Conservation (phyloP, 1,140 invertebrate genomes). For the Anthonomus grandis region DNA sequence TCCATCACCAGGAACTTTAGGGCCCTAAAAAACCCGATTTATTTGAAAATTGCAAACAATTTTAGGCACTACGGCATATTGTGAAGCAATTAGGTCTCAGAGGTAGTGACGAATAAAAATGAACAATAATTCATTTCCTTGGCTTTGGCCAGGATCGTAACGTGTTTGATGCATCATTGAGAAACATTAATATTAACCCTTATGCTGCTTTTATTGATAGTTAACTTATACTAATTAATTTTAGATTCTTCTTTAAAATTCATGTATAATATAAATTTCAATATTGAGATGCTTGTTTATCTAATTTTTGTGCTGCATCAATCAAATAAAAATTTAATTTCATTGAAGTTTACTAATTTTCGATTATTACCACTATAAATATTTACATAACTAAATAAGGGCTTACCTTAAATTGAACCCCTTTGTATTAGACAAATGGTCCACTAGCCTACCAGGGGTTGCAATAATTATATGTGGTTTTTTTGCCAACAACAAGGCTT, state of each 20-base stretch:
- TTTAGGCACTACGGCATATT: background rate
- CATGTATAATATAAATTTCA: too few species aligned
- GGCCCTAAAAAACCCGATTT: constrained; percentile 45
- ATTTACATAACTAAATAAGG: too few species aligned
- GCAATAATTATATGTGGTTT: constrained; percentile 95
- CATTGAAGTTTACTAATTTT: too few species aligned
- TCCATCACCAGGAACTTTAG: constrained; percentile 94
- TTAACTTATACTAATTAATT: too few species aligned
- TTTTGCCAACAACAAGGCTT: constrained; percentile 85
- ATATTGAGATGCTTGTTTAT: too few species aligned
- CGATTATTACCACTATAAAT: too few species aligned
- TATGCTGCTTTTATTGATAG: too few species aligned
- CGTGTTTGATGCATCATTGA: constrained; percentile 3
- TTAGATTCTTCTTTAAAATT: too few species aligned
- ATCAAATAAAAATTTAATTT: too few species aligned
- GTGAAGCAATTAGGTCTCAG: background rate
- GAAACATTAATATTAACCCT: background rate
- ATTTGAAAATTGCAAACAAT: background rate
- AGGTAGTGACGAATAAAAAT: constrained; percentile 19
- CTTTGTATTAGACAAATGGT: constrained; percentile 92
- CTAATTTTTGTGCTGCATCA: too few species aligned
- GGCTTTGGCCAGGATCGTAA: constrained; percentile 1
- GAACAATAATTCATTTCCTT: constrained; percentile 12
- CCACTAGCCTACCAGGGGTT: constrained; percentile 85
- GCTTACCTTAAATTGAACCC: constrained; percentile 79